Conservation (phyloP, 2,113 vertebrate genomes). For the Theristicus caerulescens region DNA sequence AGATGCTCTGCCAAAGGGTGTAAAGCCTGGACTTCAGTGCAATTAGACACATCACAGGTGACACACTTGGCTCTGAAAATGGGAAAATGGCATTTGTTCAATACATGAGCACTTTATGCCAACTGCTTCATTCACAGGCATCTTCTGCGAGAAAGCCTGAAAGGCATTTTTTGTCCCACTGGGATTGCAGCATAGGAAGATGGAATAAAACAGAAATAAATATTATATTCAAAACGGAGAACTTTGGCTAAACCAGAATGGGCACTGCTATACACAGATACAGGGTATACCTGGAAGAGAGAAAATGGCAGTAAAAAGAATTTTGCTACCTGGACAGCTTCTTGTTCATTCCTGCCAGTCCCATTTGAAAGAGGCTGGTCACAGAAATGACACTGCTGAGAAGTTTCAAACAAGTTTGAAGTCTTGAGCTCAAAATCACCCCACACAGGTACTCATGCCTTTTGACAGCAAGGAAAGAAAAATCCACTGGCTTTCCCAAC, state of each 20-base stretch:
- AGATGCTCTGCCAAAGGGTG: neutral
- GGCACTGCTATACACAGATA: neutral
- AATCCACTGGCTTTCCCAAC: neutral
- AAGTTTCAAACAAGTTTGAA: neutral
- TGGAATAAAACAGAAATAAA: neutral
- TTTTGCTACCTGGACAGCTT: neutral
- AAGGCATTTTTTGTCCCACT: neutral
- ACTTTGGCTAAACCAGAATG: neutral
- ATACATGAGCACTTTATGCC: neutral
- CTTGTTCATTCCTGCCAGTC: neutral
- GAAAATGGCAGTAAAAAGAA: neutral
- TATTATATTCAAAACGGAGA: neutral
- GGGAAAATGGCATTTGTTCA: neutral
- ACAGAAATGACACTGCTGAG: neutral
- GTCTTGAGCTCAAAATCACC: neutral
- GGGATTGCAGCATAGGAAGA: neutral
- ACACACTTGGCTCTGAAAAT: neutral
- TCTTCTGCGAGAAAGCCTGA: neutral
- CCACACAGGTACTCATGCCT: neutral
- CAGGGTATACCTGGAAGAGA: neutral
- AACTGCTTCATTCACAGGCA: neutral
- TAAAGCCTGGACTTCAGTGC: neutral
- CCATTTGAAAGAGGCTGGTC: neutral
- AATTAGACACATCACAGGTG: slow-evolving; percentile 2
- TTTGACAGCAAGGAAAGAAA: neutral